phyloP scores from a whole-genome alignment of 2,113 vertebrate genomes.

The Daubentonia madagascariensis region DNA sequence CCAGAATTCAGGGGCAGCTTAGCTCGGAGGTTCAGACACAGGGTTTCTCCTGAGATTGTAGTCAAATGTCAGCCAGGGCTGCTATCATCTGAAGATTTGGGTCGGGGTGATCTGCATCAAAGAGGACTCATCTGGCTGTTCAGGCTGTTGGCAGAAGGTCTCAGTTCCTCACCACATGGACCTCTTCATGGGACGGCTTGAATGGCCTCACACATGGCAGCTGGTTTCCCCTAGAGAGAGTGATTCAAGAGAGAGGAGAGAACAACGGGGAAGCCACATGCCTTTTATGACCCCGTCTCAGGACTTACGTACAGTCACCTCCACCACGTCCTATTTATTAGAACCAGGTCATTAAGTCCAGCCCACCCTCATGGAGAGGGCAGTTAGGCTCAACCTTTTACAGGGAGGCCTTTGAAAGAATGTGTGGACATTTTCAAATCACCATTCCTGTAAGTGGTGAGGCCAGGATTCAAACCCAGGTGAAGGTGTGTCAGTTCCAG shows the following conservation, averaged over 20 bases:
- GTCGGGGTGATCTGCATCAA: background rate
- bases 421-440: background rate
- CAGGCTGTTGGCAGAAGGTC: background rate
- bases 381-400: background rate
- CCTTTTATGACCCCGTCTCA: background rate
- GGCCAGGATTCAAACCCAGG: background rate
- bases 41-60: background rate
- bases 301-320: background rate
- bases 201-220: fast-evolving
- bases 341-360: background rate
- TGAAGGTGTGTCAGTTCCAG: background rate
- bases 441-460: background rate
- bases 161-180: fast-evolving
- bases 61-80: background rate
- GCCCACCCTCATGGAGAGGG: background rate
- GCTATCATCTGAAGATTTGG: background rate
- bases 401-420: background rate
- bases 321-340: background rate
- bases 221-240: background rate
- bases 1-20: background rate
- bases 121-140: background rate
- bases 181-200: background rate
- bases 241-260: background rate
- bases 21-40: background rate
- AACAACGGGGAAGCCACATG: background rate